Percentiles rank a stretch among this genome's conserved stretches.
phyloP scores from a whole-genome alignment of 2,888 invertebrate species.

The Agrilus cyanescens region DNA sequence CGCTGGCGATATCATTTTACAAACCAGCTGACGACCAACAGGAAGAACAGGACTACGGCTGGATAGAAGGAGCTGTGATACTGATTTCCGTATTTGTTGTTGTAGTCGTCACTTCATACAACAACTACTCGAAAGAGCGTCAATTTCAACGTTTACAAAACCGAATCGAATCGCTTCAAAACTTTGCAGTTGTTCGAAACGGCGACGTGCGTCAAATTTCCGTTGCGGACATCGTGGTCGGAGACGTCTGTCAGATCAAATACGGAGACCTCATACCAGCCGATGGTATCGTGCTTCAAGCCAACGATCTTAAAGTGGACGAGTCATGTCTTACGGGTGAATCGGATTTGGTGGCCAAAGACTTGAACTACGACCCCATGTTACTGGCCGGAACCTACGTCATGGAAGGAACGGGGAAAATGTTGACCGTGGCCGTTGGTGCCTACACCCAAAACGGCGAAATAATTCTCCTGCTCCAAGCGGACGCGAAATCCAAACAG shows the following conservation, averaged over 20 bases:
- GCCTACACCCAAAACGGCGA: conserved; percentile 98
- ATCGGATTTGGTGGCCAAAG: conserved; percentile 99
- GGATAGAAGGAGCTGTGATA: conserved; percentile 99
- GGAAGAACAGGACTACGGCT: conserved; percentile 69
- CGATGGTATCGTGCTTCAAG: conserved; percentile 94
- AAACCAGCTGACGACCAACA: conserved; percentile 61
- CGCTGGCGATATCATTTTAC: conserved; percentile 92
- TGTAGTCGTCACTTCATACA: conserved; percentile 98
- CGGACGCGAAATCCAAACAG: conserved; percentile 57
- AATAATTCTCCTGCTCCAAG: conserved; percentile 95
- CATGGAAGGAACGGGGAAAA: conserved; percentile 99
- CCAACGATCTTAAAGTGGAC: conserved; percentile 97
- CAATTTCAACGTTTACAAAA: conserved; percentile 97
- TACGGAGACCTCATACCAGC: conserved; percentile 97
- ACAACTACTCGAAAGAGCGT: conserved; percentile 99
- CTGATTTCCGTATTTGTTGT: conserved; percentile 98
- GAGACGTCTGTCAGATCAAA: conserved; percentile 96
- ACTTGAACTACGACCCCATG: conserved; percentile 88
- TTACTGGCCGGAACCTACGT: conserved; percentile 98
- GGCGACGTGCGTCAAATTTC: conserved; percentile 88
- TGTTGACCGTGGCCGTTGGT: conserved; percentile 96
- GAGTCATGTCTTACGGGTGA: conserved; percentile 98
- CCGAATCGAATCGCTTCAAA: conserved; percentile 98
- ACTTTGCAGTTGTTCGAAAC: conserved; percentile 91
- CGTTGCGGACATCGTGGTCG: conserved; percentile 94